Evolutionary conservation across 2,113 vertebrate genomes (phyloP), one percentile per base, ranked within the genome.

Genomic region (Theropithecus gelada): DNA sequence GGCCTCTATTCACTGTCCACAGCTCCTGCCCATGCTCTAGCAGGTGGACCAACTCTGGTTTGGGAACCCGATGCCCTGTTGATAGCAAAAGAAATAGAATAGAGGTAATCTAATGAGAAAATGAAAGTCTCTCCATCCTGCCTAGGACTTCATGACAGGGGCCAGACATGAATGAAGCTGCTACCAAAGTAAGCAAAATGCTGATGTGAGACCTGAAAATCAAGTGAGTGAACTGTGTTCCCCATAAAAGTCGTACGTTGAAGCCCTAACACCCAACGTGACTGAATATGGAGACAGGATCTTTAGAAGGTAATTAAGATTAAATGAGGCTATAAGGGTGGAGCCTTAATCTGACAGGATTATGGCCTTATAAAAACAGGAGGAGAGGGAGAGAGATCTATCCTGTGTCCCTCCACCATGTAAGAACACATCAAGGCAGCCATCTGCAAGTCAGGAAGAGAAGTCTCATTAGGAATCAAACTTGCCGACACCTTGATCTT

Each of bases 1-100:
- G 68, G 52, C 38, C 68, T 76, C 61, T 38, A 68, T n/a, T 45
- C 48, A 30, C 43, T 2, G 2, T 66, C 92, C 97, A 88, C 1
- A 38, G 86, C 52, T 95, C 55, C 70, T 75, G 76, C 50, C 90
- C 87, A 0, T 59, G 61, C 23, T 97, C 70, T 23, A 90, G 55
- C 27, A 94, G 86, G 20, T 80, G 25, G 9, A 8, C 38, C 70
- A 93, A 5, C 81, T 97, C 94, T 12, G 61, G 43, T 52, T n/a
- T 86, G 55, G 96, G 76, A 88, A 96, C 45, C 1, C 27, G 30
- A 59, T 93, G 72, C 11, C 96, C 97, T 97, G 55, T 75, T 20
- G 35, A 92, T 9, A 13, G 59, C 50, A 30, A 72, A 93, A 50
- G 10, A 86, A 88, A 76, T 3, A 66, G 66, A 30, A 73, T 3